Conservation (phyloP, 2,797 vertebrate species). For the Sebastes reedi region DNA sequence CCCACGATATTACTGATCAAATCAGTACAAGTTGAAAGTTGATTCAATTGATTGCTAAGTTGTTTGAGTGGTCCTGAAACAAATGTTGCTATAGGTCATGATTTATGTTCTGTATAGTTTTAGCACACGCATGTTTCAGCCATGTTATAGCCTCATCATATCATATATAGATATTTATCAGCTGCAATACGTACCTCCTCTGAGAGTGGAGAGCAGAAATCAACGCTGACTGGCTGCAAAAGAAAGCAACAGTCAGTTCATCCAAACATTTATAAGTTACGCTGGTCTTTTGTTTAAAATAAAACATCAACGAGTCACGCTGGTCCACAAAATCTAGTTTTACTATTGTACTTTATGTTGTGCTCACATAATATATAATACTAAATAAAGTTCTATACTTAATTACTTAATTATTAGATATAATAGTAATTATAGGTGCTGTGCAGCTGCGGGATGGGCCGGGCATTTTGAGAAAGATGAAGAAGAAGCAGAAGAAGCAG, state of each 20-base stretch:
- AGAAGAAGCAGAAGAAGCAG: no score
- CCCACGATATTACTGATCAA: not conserved
- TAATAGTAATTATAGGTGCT: no score
- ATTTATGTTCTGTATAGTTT: not conserved
- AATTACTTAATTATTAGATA: no score
- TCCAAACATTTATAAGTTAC: not conserved
- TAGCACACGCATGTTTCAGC: not conserved
- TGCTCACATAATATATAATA: not conserved
- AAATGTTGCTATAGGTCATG: not conserved
- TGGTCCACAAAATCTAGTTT: not conserved
- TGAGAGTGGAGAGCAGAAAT: conserved; percentile 93
- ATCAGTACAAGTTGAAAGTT: not conserved
- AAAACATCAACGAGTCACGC: not conserved
- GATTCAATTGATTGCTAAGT: not conserved
- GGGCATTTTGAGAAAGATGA: no score
- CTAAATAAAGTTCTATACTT: not conserved
- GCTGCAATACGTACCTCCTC: conserved; percentile 88
- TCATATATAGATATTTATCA: not conserved
- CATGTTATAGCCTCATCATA: not conserved
- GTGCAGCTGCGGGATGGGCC: no score
- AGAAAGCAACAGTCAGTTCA: conserved; percentile 60
- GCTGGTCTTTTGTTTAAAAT: not conserved
- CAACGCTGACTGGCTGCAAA: conserved; percentile 94
- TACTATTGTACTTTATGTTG: not conserved
- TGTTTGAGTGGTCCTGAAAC: not conserved